A percentile compares a stretch with the other conserved stretches of the same genome.
These are phyloP conservation scores for Catagonus wagneri DNA, from an alignment of 2,113 vertebrate genomes.

Conservation along the genomic window DNA sequence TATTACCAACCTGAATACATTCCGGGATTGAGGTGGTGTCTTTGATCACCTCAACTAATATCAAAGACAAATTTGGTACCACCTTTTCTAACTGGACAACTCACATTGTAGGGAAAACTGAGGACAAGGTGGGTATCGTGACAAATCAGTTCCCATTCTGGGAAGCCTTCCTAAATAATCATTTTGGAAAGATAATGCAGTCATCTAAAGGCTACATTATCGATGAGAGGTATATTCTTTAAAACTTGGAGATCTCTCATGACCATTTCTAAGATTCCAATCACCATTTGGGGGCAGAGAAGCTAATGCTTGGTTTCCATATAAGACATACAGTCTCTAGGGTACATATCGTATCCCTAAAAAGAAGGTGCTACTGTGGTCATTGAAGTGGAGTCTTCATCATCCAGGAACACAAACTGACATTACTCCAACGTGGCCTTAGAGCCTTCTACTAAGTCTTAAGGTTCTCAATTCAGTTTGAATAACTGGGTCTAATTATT, in stretches of 20 bases:
- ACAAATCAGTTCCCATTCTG: not conserved
- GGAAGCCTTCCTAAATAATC: not conserved
- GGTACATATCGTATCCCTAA: not conserved
- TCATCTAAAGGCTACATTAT: not conserved
- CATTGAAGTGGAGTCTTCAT: not conserved
- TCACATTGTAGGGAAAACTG: not conserved
- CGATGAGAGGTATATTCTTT: not conserved
- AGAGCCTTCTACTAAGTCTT: not conserved
- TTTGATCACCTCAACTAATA: not conserved
- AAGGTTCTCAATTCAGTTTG: not conserved
- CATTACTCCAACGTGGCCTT: not conserved
- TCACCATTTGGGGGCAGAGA: not conserved
- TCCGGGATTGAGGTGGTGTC: not conserved
- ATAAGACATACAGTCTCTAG: not conserved
- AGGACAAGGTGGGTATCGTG: not conserved
- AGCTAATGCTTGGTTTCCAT: not conserved
- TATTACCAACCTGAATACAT: not conserved
- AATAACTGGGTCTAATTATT: not conserved
- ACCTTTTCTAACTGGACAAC: not conserved
- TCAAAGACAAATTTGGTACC: not conserved
- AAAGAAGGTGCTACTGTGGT: not conserved
- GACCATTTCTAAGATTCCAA: not conserved
- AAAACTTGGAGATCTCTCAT: not conserved
- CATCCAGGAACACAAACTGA: not conserved
- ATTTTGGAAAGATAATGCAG: not conserved